Base-by-base conservation (phyloP, 1,140 invertebrate genomes). In the Armadillidium nasatum region DNA sequence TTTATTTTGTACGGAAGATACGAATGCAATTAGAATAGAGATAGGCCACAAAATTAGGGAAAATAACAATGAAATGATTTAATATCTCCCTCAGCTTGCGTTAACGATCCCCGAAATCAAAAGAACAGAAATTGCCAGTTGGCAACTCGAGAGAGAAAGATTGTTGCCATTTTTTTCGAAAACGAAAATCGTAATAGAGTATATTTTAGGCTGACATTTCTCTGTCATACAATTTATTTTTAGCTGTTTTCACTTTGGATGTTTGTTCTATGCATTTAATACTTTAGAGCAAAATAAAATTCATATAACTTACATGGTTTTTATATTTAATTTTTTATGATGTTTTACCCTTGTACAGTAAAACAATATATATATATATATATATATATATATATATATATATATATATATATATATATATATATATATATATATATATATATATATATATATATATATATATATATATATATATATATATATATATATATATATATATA, bases 331-430 rank as follows among this genome's bases (percentile, higher is more conserved):
- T 60, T 13, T 15, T 15, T 60, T 13, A 19, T 60, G 50, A 19
- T 60, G 2, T 60, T 60, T 19, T 15, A 60, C 50, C 3, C 19
- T n/a, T 60, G 50, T 19, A 60, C 11, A 60, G 2, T 19, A 19
- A 15, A 19, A 60, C 50, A 3, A 15, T 60, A 60, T 15, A 15
- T 60, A 60, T 60, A 60, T 60, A 60, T 15, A 60, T 15, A 13
- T 60, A 60, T 60, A 60, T 60, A 15, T 60, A 60, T 60, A 60
- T 60, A 60, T 60, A 60, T 60, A 60, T 60, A 60, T 60, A 60
- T 60, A 60, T 60, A 60, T 60, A 60, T 60, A 60, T 60, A 60
- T 60, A 60, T 60, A 60, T 60, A 60, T 60, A 60, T 60, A 60
- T 60, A 60, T 60, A 60, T 60, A 60, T 60, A 60, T 60, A 60